phyloP scores from a whole-genome alignment of 2,888 invertebrate species.

The Balanococcus diminutus region DNA sequence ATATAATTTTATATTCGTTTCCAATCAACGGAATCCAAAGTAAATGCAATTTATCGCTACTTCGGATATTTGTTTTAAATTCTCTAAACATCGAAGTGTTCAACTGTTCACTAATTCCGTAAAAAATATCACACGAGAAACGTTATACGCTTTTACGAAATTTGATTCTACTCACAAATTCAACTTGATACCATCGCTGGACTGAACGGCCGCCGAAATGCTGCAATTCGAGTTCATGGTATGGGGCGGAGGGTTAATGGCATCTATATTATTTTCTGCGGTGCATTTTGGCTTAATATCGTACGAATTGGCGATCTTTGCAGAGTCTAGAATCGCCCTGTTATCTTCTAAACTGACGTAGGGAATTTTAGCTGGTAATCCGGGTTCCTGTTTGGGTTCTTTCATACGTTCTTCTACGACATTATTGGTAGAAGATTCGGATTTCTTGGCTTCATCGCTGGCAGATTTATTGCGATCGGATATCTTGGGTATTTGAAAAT shows the following conservation, averaged over 20 bases:
- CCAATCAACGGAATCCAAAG: too few relatives aligned
- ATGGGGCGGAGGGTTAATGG: background rate
- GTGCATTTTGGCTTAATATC: background rate
- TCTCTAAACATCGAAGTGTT: background rate
- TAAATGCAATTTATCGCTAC: background rate
- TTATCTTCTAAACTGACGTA: background rate
- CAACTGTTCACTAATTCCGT: background rate
- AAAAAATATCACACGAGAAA: slow-evolving; percentile 8
- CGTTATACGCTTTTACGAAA: background rate
- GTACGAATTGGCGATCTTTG: slow-evolving; percentile 3
- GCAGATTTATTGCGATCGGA: slow-evolving; percentile 40
- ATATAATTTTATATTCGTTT: too few relatives aligned
- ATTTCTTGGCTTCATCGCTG: background rate
- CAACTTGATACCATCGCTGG: slow-evolving; percentile 43
- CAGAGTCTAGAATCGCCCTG: background rate
- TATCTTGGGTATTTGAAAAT: slow-evolving; percentile 46
- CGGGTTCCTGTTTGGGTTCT: background rate
- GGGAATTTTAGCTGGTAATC: background rate
- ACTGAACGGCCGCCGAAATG: slow-evolving; percentile 43
- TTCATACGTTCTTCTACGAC: background rate
- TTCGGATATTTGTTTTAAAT: background rate
- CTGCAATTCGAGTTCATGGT: slow-evolving; percentile 42
- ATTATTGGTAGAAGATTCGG: background rate
- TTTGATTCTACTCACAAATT: slow-evolving; percentile 48
- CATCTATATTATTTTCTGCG: slow-evolving; percentile 21